phyloP scores from a whole-genome alignment of 2,888 invertebrate genomes.

The Stenoptilia bipunctidactyla region DNA sequence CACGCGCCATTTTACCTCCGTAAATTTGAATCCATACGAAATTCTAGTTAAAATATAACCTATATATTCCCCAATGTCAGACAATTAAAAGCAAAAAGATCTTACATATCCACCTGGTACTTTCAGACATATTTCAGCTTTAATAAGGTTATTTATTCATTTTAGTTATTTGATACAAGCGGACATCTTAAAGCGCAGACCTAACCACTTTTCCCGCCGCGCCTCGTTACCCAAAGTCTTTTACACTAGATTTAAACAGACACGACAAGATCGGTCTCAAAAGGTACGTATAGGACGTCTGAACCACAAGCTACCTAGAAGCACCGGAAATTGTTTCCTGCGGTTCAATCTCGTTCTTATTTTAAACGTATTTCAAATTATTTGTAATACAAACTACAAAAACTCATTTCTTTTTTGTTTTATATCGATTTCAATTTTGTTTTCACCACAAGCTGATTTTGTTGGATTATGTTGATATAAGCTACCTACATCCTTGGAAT shows the following conservation, averaged over 20 bases:
- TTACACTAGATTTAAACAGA: conserved; percentile 1
- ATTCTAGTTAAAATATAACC: no score
- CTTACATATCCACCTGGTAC: no score
- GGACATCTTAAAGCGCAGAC: conserved; percentile 37
- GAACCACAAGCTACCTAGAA: conserved; percentile 2
- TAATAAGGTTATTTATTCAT: no score
- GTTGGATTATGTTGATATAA: not conserved
- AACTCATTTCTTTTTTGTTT: conserved; percentile 4
- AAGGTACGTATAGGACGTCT: conserved; percentile 3
- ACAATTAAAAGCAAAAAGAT: no score
- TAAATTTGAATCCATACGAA: no score
- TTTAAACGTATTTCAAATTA: conserved; percentile 7
- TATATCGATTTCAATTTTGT: conserved; percentile 6
- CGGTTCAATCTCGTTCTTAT: conserved; percentile 12
- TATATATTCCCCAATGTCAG: no score
- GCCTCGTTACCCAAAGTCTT: not conserved
- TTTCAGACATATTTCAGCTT: no score
- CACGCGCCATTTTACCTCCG: no score
- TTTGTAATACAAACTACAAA: not conserved
- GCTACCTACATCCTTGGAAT: conserved; percentile 28
- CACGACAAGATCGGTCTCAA: conserved; percentile 5
- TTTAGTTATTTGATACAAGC: conserved; percentile 14
- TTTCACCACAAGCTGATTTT: not conserved
- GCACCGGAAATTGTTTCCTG: conserved; percentile 14
- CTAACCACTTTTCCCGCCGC: conserved; percentile 39